phyloP scores from a whole-genome alignment of 2,797 vertebrate species.

The Sebastes hubbsi region DNA sequence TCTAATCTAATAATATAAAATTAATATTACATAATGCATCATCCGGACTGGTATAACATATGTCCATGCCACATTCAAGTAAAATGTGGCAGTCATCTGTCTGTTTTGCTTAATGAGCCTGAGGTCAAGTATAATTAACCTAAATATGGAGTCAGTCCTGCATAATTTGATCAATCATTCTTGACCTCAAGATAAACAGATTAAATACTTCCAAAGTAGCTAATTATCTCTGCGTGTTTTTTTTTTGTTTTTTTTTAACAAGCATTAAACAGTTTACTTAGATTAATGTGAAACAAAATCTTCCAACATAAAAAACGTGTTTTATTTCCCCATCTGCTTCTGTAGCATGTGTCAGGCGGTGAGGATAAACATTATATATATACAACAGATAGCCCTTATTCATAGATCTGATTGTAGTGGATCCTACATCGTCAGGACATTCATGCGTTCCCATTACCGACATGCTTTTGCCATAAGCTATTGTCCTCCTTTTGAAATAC shows the following conservation, averaged over 20 bases:
- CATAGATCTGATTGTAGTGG: neutral
- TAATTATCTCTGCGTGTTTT: slow-evolving; percentile 3
- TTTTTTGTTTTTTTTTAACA: fast-evolving
- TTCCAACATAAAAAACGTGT: neutral
- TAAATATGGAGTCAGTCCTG: slow-evolving; percentile 32
- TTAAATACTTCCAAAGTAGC: neutral
- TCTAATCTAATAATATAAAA: neutral
- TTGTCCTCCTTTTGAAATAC: slow-evolving; percentile 23
- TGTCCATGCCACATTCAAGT: neutral
- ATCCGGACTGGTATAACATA: neutral
- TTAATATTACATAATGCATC: neutral
- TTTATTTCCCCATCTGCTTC: neutral
- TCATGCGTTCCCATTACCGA: neutral
- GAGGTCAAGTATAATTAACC: slow-evolving; percentile 38
- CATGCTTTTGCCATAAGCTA: neutral
- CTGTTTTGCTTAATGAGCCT: slow-evolving; percentile 40
- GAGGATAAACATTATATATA: neutral
- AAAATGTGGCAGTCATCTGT: neutral
- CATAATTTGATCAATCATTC: slow-evolving; percentile 6
- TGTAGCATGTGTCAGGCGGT: neutral
- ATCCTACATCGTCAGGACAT: neutral
- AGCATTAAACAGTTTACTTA: neutral
- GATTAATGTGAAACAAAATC: neutral
- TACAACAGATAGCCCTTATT: neutral
- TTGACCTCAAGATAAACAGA: slow-evolving; percentile 32